Conservation (phyloP, 2,888 invertebrate genomes). For the Caenorhabditis sp. region DNA sequence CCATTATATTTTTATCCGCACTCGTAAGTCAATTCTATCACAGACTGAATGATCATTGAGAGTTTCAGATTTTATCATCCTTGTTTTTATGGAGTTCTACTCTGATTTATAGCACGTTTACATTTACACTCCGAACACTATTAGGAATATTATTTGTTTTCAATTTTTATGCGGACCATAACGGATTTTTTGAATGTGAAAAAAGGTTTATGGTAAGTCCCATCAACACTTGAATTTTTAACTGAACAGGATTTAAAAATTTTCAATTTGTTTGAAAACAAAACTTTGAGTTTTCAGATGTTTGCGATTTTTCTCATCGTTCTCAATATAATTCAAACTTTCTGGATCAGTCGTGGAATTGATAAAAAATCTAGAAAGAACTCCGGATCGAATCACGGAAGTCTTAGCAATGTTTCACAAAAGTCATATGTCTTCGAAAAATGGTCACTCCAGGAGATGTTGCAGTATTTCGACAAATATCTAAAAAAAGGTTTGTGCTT, state of each 20-base stretch:
- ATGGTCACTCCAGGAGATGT: not conserved
- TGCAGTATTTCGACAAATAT: not conserved
- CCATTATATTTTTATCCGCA: not conserved
- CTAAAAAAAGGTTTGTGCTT: not conserved
- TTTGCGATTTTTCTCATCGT: not conserved
- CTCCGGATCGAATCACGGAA: not conserved
- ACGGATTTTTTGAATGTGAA: not conserved
- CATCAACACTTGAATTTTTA: not conserved
- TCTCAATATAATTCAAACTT: not conserved
- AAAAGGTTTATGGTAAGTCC: not conserved
- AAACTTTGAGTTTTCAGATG: too few relatives aligned
- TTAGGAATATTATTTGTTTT: not conserved
- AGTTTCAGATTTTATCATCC: not conserved
- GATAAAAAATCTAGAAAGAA: not conserved
- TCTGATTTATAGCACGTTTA: not conserved
- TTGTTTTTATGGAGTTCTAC: not conserved
- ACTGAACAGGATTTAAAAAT: not conserved
- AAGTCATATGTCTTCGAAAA: not conserved
- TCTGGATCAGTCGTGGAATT: too few relatives aligned
- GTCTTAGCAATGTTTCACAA: not conserved
- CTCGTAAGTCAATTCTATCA: not conserved
- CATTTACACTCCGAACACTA: not conserved
- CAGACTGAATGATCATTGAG: not conserved
- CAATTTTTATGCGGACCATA: not conserved
- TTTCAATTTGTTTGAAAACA: too few relatives aligned